phyloP scores from a whole-genome alignment of 2,113 vertebrate species.

The Sinocyclocheilus maitianheensis region DNA sequence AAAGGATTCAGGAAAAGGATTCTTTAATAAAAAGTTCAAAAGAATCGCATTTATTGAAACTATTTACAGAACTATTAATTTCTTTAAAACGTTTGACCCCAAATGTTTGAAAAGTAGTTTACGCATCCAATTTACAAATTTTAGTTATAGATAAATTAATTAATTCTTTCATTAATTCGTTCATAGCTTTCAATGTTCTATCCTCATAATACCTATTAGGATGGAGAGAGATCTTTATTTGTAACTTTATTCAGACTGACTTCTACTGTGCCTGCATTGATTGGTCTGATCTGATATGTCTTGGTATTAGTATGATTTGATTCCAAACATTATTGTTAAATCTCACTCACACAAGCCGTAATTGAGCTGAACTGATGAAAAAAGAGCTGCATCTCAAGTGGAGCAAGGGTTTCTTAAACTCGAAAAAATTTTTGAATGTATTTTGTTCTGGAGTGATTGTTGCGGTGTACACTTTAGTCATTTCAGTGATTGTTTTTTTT shows the following conservation, averaged over 20 bases:
- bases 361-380: conserved; percentile 32
- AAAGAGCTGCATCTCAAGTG: background rate
- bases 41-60: too few species aligned
- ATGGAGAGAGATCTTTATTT: background rate
- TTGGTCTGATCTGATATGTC: conserved; percentile 26
- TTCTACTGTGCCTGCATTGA: background rate
- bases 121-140: background rate
- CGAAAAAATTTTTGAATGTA: conserved; percentile 12
- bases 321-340: conserved; percentile 26
- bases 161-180: background rate
- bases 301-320: conserved; percentile 30
- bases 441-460: conserved; percentile 17
- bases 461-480: background rate
- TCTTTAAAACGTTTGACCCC: too few species aligned
- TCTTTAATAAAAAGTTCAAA: too few species aligned
- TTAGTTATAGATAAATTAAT: background rate
- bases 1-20: too few species aligned
- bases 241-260: background rate
- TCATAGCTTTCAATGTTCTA: background rate
- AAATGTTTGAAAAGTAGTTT: too few species aligned
- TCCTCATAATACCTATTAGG: background rate
- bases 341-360: conserved; percentile 8
- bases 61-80: too few species aligned
- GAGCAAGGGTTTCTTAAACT: conserved; percentile 3
- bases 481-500: conserved; percentile 5